Evolutionary conservation across 1,140 invertebrate genomes (phyloP).

Genomic region (Dinoponera quadriceps): DNA sequence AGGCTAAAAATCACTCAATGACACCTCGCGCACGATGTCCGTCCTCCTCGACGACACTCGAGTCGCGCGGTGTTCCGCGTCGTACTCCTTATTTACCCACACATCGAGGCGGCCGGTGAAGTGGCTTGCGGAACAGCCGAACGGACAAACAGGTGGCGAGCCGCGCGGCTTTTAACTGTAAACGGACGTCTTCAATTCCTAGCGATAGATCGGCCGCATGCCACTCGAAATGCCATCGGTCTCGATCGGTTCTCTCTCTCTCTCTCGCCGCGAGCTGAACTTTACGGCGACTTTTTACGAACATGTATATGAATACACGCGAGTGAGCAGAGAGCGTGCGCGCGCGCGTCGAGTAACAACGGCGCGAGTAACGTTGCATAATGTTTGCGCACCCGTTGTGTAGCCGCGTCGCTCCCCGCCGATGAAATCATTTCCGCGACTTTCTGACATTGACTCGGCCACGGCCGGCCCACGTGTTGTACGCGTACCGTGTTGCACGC

Average conservation of each 20-base stretch:
- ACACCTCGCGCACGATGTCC: slow-evolving; percentile 28
- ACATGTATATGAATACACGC: not conserved
- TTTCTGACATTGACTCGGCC: slow-evolving; percentile 55
- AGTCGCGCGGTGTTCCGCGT: slow-evolving; percentile 43
- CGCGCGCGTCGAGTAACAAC: not conserved
- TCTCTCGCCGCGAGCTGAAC: not conserved
- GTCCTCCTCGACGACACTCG: slow-evolving; percentile 55
- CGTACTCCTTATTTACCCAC: slow-evolving; percentile 66
- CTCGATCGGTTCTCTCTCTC: not conserved
- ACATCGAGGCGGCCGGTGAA: slow-evolving; percentile 56
- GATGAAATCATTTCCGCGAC: slow-evolving; percentile 33
- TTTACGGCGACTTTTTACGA: slow-evolving; percentile 26
- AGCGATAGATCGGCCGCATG: slow-evolving; percentile 27
- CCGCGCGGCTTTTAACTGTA: slow-evolving; percentile 63
- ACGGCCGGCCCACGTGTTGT: slow-evolving; percentile 18
- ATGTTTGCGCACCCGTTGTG: slow-evolving; percentile 24
- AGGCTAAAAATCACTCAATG: slow-evolving; percentile 40
- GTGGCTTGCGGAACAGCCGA: slow-evolving; percentile 67
- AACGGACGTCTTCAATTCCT: slow-evolving; percentile 56
- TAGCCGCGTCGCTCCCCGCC: not conserved
- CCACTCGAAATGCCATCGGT: slow-evolving; percentile 39
- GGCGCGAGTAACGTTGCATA: slow-evolving; percentile 35
- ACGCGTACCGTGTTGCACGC: slow-evolving; percentile 2
- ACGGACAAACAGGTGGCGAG: slow-evolving; percentile 64
- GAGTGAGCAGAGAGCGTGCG: not conserved